phyloP scores from a whole-genome alignment of 2,888 invertebrate species.

The Nephrotoma flavescens region DNA sequence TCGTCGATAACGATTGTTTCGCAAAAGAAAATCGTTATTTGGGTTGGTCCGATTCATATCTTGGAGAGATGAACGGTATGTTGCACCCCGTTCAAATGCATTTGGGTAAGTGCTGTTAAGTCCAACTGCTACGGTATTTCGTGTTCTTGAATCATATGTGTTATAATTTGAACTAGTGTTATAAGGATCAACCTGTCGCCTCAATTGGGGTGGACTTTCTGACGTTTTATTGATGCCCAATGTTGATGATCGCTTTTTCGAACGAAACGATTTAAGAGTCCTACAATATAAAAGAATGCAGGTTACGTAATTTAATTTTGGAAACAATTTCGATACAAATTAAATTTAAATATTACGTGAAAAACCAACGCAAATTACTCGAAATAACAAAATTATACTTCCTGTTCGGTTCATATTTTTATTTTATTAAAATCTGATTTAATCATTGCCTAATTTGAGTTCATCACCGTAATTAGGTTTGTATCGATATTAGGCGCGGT shows the following conservation, averaged over 20 bases:
- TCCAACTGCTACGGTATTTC: slow-evolving; percentile 16
- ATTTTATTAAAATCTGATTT: neutral
- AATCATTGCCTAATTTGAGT: neutral
- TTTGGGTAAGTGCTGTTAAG: slow-evolving; percentile 11
- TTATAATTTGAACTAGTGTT: slow-evolving; percentile 13
- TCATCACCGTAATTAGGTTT: neutral
- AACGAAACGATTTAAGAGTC: slow-evolving; percentile 27
- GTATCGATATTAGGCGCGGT: neutral
- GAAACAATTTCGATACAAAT: neutral
- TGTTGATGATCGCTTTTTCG: slow-evolving; percentile 30
- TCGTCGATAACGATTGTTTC: slow-evolving; percentile 25
- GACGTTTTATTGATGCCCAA: slow-evolving; percentile 32
- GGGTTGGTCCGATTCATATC: slow-evolving; percentile 14
- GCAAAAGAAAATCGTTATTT: slow-evolving; percentile 11
- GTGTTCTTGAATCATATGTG: slow-evolving; percentile 19
- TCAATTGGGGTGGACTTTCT: slow-evolving; percentile 27
- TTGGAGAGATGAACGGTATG: slow-evolving; percentile 25
- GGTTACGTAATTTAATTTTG: neutral
- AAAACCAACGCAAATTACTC: neutral
- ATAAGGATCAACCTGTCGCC: slow-evolving; percentile 15
- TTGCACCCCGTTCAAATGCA: slow-evolving; percentile 20
- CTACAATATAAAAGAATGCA: slow-evolving; percentile 15
- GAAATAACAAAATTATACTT: neutral
- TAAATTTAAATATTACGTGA: neutral
- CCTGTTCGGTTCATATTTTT: neutral